These are phyloP conservation scores for Calonectris borealis DNA, from an alignment of 2,113 vertebrate species.

Conservation along the genomic window DNA sequence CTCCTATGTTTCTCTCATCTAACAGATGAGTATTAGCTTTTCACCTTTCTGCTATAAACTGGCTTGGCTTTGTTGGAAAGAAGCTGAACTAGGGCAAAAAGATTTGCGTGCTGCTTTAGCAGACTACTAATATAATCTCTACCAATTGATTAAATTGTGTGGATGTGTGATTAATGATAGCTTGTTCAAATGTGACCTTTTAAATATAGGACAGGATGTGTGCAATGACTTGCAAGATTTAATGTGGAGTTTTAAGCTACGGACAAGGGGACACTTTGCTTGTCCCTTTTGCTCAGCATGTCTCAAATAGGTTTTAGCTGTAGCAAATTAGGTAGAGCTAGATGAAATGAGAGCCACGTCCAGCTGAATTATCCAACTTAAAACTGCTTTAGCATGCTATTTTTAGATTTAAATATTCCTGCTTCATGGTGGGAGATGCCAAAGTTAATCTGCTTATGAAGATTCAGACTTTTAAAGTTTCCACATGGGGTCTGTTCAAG, in stretches of 20 bases:
- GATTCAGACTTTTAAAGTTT: constrained; percentile 44
- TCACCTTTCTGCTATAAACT: not conserved
- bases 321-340: constrained; percentile 48
- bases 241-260: not conserved
- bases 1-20: not conserved
- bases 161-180: constrained; percentile 33
- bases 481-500: not conserved
- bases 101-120: not conserved
- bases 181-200: constrained; percentile 45
- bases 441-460: constrained; percentile 58
- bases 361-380: constrained; percentile 50
- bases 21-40: not conserved
- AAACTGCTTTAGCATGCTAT: constrained; percentile 59
- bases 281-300: constrained; percentile 39
- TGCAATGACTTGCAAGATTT: constrained; percentile 37
- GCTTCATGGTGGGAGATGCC: constrained; percentile 50
- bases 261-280: not conserved
- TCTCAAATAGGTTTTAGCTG: constrained; percentile 50
- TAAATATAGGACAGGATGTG: not conserved
- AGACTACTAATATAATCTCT: not conserved
- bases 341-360: constrained; percentile 59
- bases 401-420: constrained; percentile 65
- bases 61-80: not conserved
- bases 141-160: not conserved
- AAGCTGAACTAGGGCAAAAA: not conserved